Evolutionary conservation across 2,797 vertebrate genomes (phyloP).

Genomic region (Leptoclinus maculatus): DNA sequence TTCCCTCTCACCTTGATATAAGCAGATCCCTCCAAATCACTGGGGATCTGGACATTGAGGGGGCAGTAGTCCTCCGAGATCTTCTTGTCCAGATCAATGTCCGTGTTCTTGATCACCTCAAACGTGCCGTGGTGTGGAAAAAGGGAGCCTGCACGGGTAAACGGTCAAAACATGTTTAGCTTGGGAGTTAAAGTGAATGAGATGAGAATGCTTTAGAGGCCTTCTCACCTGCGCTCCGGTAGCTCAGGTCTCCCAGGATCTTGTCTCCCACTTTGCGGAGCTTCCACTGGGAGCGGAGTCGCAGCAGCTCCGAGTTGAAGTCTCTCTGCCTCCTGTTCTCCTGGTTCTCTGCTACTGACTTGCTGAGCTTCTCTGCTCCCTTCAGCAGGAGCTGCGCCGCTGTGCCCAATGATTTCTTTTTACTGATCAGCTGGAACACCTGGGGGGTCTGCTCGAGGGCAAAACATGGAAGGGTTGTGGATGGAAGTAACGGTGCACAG

Average conservation of each 20-base stretch:
- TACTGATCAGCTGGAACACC: conserved; percentile 95
- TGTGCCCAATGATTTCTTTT: conserved; percentile 95
- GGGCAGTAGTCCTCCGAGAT: conserved; percentile 98
- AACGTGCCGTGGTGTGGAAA: conserved; percentile 98
- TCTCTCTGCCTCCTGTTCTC: conserved; percentile 96
- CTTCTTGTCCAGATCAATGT: conserved; percentile 97
- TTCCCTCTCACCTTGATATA: conserved; percentile 92
- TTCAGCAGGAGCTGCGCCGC: conserved; percentile 94
- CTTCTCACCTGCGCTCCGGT: conserved; percentile 92
- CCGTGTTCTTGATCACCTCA: conserved; percentile 99
- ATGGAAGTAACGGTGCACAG: background rate
- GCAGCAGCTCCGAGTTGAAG: conserved; percentile 95
- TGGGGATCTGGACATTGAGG: conserved; percentile 95
- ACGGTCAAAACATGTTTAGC: background rate
- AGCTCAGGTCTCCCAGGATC: conserved; percentile 98
- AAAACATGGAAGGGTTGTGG: background rate
- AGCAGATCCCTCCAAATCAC: conserved; percentile 96
- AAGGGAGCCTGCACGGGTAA: conserved; percentile 87
- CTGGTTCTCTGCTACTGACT: conserved; percentile 94
- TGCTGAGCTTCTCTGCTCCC: conserved; percentile 94
- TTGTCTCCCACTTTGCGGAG: conserved; percentile 98
- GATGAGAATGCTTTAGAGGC: background rate
- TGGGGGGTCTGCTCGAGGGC: conserved; percentile 86
- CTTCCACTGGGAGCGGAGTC: conserved; percentile 97
- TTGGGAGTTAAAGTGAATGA: background rate